Percentiles rank a stretch among this genome's conserved stretches.
Evolutionary conservation across 2,113 vertebrate genomes (phyloP).

Genomic region (Terrapene triunguis): DNA sequence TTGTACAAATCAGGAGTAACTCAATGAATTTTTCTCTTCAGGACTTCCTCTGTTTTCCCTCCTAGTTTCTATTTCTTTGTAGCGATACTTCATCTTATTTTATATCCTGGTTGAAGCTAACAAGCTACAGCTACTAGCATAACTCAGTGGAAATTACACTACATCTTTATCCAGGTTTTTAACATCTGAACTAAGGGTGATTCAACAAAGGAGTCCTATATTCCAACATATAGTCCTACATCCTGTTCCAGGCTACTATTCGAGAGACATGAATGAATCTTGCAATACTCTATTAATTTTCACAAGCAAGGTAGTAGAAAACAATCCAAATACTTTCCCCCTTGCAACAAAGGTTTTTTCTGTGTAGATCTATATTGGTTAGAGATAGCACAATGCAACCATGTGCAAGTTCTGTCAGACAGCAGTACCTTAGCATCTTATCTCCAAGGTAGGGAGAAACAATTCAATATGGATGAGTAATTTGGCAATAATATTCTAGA

Average conservation of each 20-base stretch:
- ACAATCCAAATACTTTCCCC: fast-evolving
- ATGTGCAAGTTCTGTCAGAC: background rate
- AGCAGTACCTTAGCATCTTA: background rate
- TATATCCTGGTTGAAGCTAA: background rate
- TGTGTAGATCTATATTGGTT: fast-evolving
- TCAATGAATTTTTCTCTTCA: background rate
- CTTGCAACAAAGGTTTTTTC: background rate
- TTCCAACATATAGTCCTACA: fast-evolving
- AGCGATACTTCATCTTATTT: background rate
- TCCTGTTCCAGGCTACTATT: background rate
- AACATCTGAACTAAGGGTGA: fast-evolving
- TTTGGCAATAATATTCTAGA: background rate
- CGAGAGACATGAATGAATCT: background rate
- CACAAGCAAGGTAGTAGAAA: background rate
- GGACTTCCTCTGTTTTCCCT: background rate
- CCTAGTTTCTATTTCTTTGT: background rate
- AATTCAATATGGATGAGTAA: background rate
- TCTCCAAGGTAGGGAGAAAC: fast-evolving
- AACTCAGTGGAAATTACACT: background rate
- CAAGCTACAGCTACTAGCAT: background rate
- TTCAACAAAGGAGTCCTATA: background rate
- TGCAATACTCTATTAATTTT: background rate
- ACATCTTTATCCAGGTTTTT: background rate
- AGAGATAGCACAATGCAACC: background rate
- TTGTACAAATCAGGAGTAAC: background rate